These are phyloP conservation scores for Plutella xylostella DNA, from an alignment of 2,888 invertebrate species.

Conservation along the genomic window DNA sequence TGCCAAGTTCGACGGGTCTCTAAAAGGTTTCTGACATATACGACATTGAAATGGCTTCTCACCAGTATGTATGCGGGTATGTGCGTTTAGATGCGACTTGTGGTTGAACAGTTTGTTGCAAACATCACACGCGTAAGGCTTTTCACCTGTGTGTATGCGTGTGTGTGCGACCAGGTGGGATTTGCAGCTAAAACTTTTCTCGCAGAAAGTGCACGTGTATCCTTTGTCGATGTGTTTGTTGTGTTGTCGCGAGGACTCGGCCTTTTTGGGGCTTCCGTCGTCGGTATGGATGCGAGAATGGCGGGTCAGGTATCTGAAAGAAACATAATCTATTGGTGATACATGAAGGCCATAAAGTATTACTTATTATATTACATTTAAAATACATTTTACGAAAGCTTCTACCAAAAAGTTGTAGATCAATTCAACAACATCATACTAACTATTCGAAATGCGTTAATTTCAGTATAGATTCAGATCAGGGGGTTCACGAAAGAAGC, in stretches of 20 bases:
- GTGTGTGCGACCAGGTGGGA: constrained; percentile 21
- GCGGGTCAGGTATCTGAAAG: constrained; percentile 4
- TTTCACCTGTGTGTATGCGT: constrained; percentile 17
- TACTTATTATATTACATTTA: too few relatives aligned
- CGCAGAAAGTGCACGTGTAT: constrained; percentile 19
- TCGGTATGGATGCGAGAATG: constrained; percentile 2
- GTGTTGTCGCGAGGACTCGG: neutral
- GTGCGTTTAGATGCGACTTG: neutral
- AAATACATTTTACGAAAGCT: too few relatives aligned
- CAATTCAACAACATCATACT: too few relatives aligned
- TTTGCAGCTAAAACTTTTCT: constrained; percentile 20
- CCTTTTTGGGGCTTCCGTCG: neutral
- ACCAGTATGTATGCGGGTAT: constrained; percentile 3
- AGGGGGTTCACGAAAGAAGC: too few relatives aligned
- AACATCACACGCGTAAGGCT: neutral
- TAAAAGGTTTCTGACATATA: constrained; percentile 4
- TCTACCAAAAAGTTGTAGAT: too few relatives aligned
- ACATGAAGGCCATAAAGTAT: too few relatives aligned
- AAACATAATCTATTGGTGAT: too few relatives aligned
- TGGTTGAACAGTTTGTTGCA: constrained; percentile 5
- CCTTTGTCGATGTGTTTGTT: neutral
- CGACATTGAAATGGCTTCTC: constrained; percentile 3
- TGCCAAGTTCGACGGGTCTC: constrained; percentile 5
- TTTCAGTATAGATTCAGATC: too few relatives aligned
- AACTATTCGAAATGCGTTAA: too few relatives aligned